These are phyloP conservation scores for Brachyistius frenatus DNA, from an alignment of 2,113 vertebrate genomes.

Conservation along the genomic window DNA sequence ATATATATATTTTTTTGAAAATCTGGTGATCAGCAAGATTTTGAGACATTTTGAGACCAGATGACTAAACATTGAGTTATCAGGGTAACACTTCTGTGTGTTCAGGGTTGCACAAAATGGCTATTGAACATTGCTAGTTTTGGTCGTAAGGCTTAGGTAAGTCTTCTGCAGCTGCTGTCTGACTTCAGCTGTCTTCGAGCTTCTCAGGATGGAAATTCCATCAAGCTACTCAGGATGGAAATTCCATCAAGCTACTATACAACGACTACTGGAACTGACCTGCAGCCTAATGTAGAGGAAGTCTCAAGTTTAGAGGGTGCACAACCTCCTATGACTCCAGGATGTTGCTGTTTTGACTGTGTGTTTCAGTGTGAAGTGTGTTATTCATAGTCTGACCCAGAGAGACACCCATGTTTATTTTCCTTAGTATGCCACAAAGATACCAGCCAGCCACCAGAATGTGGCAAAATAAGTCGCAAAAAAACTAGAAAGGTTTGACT, in stretches of 20 bases:
- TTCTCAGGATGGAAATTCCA: slow-evolving; percentile 5
- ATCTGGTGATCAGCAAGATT: neutral
- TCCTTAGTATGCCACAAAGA: neutral
- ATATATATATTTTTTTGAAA: too few relatives aligned
- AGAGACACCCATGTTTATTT: neutral
- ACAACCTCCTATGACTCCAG: slow-evolving; percentile 7
- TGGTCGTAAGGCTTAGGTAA: neutral
- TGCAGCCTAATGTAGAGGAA: neutral
- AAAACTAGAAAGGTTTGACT: neutral
- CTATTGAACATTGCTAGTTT: too few relatives aligned
- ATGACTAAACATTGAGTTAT: too few relatives aligned
- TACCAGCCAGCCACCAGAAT: neutral
- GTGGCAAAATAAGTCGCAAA: neutral
- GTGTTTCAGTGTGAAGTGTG: neutral
- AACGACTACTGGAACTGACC: neutral
- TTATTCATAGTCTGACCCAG: neutral
- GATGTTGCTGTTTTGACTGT: slow-evolving; percentile 13
- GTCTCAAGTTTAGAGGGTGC: neutral
- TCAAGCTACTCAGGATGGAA: neutral
- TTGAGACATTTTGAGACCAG: neutral
- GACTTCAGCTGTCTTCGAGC: neutral
- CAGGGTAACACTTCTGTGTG: neutral
- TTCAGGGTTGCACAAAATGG: neutral
- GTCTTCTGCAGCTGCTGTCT: neutral
- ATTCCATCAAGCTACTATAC: neutral